Base-by-base conservation (phyloP, 2,888 invertebrate genomes). In the Baccha elongata region DNA sequence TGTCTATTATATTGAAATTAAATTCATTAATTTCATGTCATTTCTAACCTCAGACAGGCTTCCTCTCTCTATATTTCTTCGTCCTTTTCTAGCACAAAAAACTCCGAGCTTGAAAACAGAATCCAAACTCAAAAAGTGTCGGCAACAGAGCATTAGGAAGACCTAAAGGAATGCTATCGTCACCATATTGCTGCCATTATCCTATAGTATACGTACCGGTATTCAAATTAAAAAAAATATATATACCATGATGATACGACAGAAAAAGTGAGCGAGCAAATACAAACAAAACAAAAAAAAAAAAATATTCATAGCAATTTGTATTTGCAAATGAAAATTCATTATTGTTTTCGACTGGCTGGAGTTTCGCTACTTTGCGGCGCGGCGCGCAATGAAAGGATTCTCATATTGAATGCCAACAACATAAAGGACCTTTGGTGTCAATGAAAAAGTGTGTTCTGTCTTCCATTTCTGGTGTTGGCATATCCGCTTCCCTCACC, bases 241-340 rank as follows among this genome's bases (percentile, higher is more conserved):
- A 11, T 52, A 26, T n/a, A 15, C n/a, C 46, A 1, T 8, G 6
- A 76, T 55, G 62, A 62, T 48, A 48, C 40, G 21, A 42, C 40
- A 37, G 15, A 26, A 53, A 53, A 17, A 68, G 13, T 35, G 53
- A 32, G 1, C 42, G 53, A 32, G 1, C 42, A 44, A 44, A 13
- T 7, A 11, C 40, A 44, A 44, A 58, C 29, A 40, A 19, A 44
- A 19, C 11, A n/a, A 44, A 8, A 23, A 21, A 53, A 64, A 65
- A 64, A 50, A 35, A 52, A 46, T n/a, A 19, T 7, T 48, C 35
- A 11, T 23, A 75, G 65, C 80, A 71, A 81, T 81, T 81, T 81
- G 80, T 81, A 71, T 75, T 75, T 81, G 52, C 80, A 75, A 64
- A 75, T 81, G 80, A 81, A 81, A 81, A 81, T 81, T 81, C 64